These are phyloP conservation scores for Alauda arvensis DNA, from an alignment of 2,797 vertebrate genomes.

Conservation along the genomic window DNA sequence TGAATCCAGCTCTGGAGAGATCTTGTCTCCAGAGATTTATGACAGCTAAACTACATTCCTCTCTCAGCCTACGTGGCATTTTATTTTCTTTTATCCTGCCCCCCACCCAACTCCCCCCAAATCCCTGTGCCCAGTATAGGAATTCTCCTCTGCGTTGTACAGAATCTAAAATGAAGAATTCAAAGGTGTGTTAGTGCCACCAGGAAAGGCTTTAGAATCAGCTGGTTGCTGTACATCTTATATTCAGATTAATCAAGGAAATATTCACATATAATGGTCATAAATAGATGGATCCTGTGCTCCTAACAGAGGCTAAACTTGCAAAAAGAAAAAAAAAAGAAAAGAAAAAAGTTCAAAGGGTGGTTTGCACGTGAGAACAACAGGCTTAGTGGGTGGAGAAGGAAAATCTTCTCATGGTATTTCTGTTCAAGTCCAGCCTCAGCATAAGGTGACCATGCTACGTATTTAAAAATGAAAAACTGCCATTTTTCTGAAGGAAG, in stretches of 20 bases:
- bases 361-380: not conserved
- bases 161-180: constrained; percentile 28
- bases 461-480: constrained; percentile 28
- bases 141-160: not conserved
- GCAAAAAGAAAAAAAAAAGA: not conserved
- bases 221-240: not conserved
- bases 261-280: not conserved
- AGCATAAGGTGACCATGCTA: not conserved
- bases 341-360: not conserved
- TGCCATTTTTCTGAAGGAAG: constrained; percentile 11
- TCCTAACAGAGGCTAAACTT: not conserved
- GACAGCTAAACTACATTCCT: constrained; percentile 18
- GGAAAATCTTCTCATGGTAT: constrained; percentile 26
- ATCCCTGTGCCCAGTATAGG: not conserved
- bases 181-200: not conserved
- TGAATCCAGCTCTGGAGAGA: constrained; percentile 15
- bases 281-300: not conserved
- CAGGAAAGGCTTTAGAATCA: constrained; percentile 18
- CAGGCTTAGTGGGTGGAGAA: not conserved
- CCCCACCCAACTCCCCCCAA: not conserved
- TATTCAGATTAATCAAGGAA: constrained; percentile 27
- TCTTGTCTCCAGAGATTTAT: constrained; percentile 27
- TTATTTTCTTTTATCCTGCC: constrained; percentile 32
- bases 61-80: not conserved
- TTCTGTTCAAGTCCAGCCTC: constrained; percentile 15